Evolutionary conservation across 2,888 invertebrate species (phyloP), one percentile per base, ranked within the genome.

Genomic region (Tridacna crocea): DNA sequence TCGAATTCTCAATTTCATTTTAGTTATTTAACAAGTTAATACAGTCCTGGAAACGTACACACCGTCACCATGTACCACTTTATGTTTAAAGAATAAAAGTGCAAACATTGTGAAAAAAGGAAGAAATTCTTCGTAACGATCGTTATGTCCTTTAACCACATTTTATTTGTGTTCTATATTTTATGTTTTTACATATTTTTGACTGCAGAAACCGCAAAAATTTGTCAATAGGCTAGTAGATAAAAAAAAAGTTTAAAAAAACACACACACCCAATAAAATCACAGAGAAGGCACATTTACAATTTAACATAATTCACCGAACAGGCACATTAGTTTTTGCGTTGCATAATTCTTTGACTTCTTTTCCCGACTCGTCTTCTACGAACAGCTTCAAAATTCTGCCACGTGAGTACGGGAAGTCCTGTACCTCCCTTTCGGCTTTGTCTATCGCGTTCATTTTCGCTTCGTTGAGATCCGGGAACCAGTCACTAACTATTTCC

Each of bases 401-500:
- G 17, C 88, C 84, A 15, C 87, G 77, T n/a, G 87, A 87, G 26
- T 72, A 87, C 24, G 86, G 86, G 58, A 79, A 88, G 10, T 85
- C 79, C 4, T 66, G 60, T 36, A 88, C 82, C 61, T 88, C 87
- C 10, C 75, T 65, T 48, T 79, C 74, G 0, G 84, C 87, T 12
- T 85, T 82, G 17, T 58, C 66, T 10, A 76, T 26, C 0, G 87
- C 87, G 63, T 88, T 78, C 0, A 81, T 80, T 27, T 78, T 82
- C 2, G 88, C 88, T 26, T 75, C 85, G 2, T 84, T 82, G 15
- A 76, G 36, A 0, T 73, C 75, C 17, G 77, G n/a, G 66, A 88
- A 88, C 88, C 88, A 88, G 12, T 82, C 82, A 48, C 88, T 87
- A 17, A 81, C 79, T n/a, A 88, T 76, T 68, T 85, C 87, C 58